These are phyloP conservation scores for Vanessa atalanta DNA, from an alignment of 1,140 invertebrate genomes.

Conservation along the genomic window DNA sequence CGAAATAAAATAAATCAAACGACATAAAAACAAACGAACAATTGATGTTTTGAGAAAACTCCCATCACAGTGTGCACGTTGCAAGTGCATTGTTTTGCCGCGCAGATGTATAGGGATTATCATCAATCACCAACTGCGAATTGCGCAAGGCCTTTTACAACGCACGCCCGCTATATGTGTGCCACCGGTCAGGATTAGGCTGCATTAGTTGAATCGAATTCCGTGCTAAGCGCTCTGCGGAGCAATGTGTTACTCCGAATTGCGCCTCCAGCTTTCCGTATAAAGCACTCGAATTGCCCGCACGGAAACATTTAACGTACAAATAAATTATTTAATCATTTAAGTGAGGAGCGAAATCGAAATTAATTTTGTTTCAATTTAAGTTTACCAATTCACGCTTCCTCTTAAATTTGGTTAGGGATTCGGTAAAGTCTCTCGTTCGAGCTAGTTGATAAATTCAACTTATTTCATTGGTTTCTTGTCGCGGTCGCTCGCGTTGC, in stretches of 20 bases:
- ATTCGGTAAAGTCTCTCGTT: slow-evolving; percentile 38
- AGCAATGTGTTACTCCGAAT: slow-evolving; percentile 62
- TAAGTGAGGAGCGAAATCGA: slow-evolving; percentile 46
- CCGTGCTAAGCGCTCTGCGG: slow-evolving; percentile 71
- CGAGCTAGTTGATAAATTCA: slow-evolving; percentile 58
- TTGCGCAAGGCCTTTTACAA: slow-evolving; percentile 71
- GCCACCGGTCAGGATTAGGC: slow-evolving; percentile 71
- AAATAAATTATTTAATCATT: slow-evolving; percentile 57
- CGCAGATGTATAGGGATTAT: slow-evolving; percentile 62
- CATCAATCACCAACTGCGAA: slow-evolving; percentile 73
- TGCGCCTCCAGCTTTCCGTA: slow-evolving; percentile 25
- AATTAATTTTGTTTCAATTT: slow-evolving; percentile 66
- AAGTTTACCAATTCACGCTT: slow-evolving; percentile 68
- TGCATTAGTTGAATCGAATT: slow-evolving; percentile 78
- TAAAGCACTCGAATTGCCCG: slow-evolving; percentile 3
- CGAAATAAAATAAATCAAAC: not conserved
- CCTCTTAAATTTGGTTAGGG: slow-evolving; percentile 52
- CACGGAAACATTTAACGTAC: slow-evolving; percentile 10
- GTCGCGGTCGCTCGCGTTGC: slow-evolving; percentile 20
- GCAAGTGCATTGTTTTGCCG: slow-evolving; percentile 60
- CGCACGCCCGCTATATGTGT: slow-evolving; percentile 68
- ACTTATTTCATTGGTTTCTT: slow-evolving; percentile 45
- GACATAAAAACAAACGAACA: slow-evolving; percentile 22
- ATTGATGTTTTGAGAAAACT: slow-evolving; percentile 29
- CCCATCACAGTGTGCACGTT: slow-evolving; percentile 19